Evolutionary conservation across 2,797 vertebrate species (phyloP).

Genomic region (Micropoecilia bifurca): DNA sequence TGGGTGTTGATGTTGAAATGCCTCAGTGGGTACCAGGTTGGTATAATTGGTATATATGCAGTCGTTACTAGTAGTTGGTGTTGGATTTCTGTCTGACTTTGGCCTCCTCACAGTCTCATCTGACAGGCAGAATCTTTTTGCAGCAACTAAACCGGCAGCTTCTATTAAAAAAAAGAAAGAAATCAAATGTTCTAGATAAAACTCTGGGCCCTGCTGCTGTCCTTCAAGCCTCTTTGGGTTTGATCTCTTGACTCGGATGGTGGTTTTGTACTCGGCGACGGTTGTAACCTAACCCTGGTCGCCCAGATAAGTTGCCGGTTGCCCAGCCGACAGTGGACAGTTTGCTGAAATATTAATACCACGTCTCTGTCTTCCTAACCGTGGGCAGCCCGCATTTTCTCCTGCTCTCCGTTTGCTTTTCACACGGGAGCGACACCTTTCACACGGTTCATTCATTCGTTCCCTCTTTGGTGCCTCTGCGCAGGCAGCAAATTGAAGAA

Average conservation of each 20-base stretch:
- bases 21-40: not conserved
- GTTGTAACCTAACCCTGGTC: slow-evolving; percentile 72
- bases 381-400: slow-evolving; percentile 41
- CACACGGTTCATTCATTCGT: slow-evolving; percentile 44
- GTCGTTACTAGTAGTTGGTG: no score
- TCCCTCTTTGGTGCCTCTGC: slow-evolving; percentile 20
- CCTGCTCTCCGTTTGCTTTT: slow-evolving; percentile 66
- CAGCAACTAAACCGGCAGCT: not conserved
- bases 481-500: slow-evolving; percentile 15
- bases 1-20: slow-evolving; percentile 11
- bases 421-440: slow-evolving; percentile 34
- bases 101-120: not conserved
- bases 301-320: slow-evolving; percentile 80
- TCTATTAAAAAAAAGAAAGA: not conserved
- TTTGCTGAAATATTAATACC: slow-evolving; percentile 83
- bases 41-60: not conserved
- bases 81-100: not conserved
- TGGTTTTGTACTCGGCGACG: slow-evolving; percentile 26
- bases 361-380: slow-evolving; percentile 37
- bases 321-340: slow-evolving; percentile 74
- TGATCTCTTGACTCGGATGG: slow-evolving; percentile 62
- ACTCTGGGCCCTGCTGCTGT: not conserved
- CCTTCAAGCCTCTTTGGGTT: not conserved
- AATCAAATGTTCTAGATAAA: not conserved
- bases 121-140: not conserved